Conservation (phyloP, 2,888 invertebrate species). For the Cephus sareptanus region DNA sequence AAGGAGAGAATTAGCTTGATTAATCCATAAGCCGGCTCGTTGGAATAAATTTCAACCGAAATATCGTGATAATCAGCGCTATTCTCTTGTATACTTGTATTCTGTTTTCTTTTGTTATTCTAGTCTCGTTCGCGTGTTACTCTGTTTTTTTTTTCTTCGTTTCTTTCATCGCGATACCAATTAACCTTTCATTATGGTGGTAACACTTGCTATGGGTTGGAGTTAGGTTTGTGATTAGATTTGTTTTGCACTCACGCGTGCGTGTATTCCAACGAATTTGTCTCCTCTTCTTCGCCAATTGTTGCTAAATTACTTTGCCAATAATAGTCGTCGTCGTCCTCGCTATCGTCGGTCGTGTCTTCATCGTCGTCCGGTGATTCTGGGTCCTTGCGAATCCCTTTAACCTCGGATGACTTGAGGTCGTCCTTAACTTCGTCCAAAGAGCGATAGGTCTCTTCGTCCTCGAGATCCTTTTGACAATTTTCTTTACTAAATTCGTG, state of each 20-base stretch:
- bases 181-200: no score
- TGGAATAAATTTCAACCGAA: no score
- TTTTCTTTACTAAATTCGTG: constrained; percentile 18
- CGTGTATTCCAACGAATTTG: constrained; percentile 55
- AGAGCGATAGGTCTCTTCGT: constrained; percentile 40
- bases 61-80: no score
- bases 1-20: no score
- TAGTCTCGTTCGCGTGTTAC: no score
- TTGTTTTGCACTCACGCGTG: constrained; percentile 44
- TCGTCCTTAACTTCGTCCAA: constrained; percentile 39
- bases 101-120: no score
- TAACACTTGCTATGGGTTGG: no score
- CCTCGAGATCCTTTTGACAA: constrained; percentile 16
- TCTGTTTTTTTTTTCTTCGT: neutral
- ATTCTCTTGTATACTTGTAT: no score
- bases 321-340: constrained; percentile 56
- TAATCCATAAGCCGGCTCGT: no score
- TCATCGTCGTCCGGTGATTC: constrained; percentile 66
- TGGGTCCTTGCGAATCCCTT: constrained; percentile 2
- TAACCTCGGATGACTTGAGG: constrained; percentile 7
- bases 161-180: no score
- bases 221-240: no score
- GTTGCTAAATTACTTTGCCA: constrained; percentile 71
- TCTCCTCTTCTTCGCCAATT: constrained; percentile 77
- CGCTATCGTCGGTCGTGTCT: constrained; percentile 66